These are phyloP conservation scores for Tolypeutes matacus DNA, from an alignment of 2,797 vertebrate species.

Conservation along the genomic window DNA sequence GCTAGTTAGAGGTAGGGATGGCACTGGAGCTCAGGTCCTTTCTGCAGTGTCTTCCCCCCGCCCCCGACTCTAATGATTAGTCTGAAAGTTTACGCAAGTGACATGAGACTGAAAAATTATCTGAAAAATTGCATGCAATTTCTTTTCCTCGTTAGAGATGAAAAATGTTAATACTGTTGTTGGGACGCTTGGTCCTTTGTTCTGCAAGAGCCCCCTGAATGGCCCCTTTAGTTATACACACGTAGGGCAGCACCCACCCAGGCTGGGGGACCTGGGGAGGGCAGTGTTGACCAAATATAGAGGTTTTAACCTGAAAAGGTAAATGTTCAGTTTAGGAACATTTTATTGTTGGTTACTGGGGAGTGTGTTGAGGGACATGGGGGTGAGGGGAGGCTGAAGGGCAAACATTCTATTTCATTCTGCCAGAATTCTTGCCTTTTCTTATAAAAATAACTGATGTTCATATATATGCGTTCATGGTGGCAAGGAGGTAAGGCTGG, in stretches of 20 bases:
- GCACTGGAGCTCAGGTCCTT: neutral
- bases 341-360: neutral
- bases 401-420: neutral
- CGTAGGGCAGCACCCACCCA: neutral
- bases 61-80: neutral
- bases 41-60: neutral
- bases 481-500: neutral
- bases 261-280: neutral
- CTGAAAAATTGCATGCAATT: conserved; percentile 8
- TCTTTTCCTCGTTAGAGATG: neutral
- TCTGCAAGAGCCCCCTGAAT: neutral
- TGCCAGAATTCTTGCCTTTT: neutral
- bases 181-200: neutral
- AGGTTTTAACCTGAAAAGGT: neutral
- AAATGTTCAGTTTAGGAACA: neutral
- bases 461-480: neutral
- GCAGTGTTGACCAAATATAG: neutral
- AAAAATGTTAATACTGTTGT: neutral
- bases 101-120: neutral
- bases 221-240: neutral
- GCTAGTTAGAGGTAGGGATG: neutral
- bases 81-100: neutral
- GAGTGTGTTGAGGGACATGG: neutral
- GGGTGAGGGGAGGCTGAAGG: neutral
- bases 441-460: neutral